Base-by-base conservation (phyloP, 2,797 vertebrate genomes). In the Oryzias dopingdopingensis region DNA sequence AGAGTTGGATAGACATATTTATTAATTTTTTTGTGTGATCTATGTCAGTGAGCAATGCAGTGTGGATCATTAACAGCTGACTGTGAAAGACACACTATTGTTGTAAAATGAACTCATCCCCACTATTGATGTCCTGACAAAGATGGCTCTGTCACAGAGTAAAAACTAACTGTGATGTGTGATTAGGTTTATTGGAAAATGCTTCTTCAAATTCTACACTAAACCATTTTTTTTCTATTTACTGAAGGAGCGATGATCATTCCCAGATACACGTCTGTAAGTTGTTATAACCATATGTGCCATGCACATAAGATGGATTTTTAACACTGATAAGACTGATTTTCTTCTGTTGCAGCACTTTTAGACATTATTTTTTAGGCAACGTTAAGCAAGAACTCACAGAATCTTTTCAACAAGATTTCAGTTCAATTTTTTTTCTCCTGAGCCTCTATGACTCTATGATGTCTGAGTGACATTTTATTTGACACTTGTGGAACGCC, bases 21-120 rank as follows among this genome's bases (percentile, higher is more conserved):
- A 24, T 57, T 1, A 5, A 18, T 8, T 49, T 49, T 62, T 26
- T 16, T 42, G 46, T 50, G 49, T 50, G 51, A 76, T 65, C 6
- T 43, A 59, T 72, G 59, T 70, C 51, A 55, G 32, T n/a, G 46
- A 17, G 49, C 49, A 48, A 56, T 51, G 47, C 18, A 6, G 60
- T 73, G 71, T 56, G 40, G 43, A 57, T 81, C 65, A 68, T 84
- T 76, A 70, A 80, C 79, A 80, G 63, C 57, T 23, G 56, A 47
- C 55, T 46, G 59, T 50, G 72, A 72, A 49, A 65, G 48, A 71
- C 62, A 66, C 2, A 37, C 58, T 74, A 62, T 61, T 70, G 71
- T 78, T 66, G 81, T 73, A 74, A 70, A 70, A 70, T 79, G 63
- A 74, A 76, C 72, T 70, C 58, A 57, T 81, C 72, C 68, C 32